Conservation (phyloP, 2,797 vertebrate genomes). For the Ficedula albicollis region DNA sequence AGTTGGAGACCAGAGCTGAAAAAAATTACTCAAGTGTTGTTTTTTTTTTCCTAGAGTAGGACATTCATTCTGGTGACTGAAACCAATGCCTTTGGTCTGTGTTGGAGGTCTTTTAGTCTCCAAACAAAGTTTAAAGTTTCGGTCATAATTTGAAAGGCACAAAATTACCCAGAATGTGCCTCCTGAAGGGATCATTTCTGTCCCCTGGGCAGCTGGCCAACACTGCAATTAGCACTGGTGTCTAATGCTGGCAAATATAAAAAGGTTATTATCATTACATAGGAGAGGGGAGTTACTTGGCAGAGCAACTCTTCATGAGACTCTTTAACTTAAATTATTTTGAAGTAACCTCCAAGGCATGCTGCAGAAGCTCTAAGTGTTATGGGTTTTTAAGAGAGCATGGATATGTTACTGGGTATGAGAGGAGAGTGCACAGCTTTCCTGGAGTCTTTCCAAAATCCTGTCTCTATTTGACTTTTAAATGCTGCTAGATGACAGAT, state of each 20-base stretch:
- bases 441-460: neutral
- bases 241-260: neutral
- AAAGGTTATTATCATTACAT: neutral
- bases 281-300: neutral
- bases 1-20: neutral
- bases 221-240: neutral
- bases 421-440: neutral
- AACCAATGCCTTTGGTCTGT: neutral
- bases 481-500: constrained; percentile 8
- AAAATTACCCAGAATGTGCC: neutral
- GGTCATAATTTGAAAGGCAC: neutral
- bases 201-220: neutral
- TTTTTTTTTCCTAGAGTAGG: neutral
- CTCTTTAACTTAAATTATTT: neutral
- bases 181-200: neutral
- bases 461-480: neutral
- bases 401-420: neutral
- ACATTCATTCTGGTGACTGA: neutral
- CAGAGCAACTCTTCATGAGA: neutral
- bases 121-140: neutral
- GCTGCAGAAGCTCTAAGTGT: neutral
- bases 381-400: neutral
- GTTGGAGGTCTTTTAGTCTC: neutral
- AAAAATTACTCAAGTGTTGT: neutral
- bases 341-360: neutral